phyloP scores from a whole-genome alignment of 30 jellyfish, hydroid and myxozoan genomes.

The Phacellophora camtschatica region DNA sequence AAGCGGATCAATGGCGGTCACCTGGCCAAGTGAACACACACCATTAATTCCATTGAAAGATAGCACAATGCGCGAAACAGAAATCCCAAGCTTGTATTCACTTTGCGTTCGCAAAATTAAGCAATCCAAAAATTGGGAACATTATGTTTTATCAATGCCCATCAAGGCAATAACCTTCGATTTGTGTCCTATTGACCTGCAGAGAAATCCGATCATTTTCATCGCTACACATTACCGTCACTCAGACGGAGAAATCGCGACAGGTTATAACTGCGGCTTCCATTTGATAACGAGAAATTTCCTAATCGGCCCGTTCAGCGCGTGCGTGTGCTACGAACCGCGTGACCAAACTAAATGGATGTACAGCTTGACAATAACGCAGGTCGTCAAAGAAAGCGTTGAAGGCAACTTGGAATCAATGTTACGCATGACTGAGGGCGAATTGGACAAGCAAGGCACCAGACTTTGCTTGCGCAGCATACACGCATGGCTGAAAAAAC shows the following conservation, averaged over 20 bases:
- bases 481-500: constrained; percentile 9
- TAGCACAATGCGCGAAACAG: neutral
- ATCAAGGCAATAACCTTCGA: constrained; percentile 4
- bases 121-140: constrained; percentile 31
- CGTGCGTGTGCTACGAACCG: constrained; percentile 59
- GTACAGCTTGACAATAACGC: constrained; percentile 5
- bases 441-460: constrained; percentile 5
- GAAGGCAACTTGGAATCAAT: neutral
- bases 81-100: constrained; percentile 25
- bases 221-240: constrained; percentile 36
- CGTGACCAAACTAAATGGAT: constrained; percentile 40
- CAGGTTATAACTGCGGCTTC: constrained; percentile 52
- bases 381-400: constrained; percentile 17
- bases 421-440: neutral
- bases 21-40: too few relatives aligned
- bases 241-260: constrained; percentile 54
- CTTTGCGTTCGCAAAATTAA: constrained; percentile 2
- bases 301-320: constrained; percentile 29
- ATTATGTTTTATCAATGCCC: neutral
- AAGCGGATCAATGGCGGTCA: too few relatives aligned
- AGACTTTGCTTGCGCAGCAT: constrained; percentile 25
- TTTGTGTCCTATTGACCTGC: constrained; percentile 28
- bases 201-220: constrained; percentile 14
- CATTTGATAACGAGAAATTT: constrained; percentile 10
- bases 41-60: too few relatives aligned